A percentile compares a stretch with the other conserved stretches of the same genome.
Evolutionary conservation across 2,113 vertebrate species (phyloP).

Genomic region (Malurus elegans): DNA sequence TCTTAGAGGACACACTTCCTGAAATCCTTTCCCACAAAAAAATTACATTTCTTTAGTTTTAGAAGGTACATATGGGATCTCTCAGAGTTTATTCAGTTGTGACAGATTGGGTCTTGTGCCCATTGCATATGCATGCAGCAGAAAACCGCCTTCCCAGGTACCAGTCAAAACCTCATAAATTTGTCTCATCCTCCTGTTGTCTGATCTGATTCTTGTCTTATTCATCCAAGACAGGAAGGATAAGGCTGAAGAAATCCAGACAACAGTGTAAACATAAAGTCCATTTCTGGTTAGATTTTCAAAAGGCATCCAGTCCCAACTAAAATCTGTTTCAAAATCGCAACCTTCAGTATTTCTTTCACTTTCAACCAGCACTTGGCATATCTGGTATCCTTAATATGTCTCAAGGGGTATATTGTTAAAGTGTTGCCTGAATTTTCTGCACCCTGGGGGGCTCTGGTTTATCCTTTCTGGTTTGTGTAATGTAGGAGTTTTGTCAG

Average conservation of each 20-base stretch:
- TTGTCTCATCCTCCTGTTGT: not conserved
- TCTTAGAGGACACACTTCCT: not conserved
- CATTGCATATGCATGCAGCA: not conserved
- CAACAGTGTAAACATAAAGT: not conserved
- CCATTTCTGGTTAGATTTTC: not conserved
- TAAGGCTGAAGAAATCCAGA: not conserved
- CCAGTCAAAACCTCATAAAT: not conserved
- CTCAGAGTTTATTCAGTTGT: not conserved
- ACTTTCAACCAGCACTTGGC: not conserved
- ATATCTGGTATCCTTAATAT: not conserved
- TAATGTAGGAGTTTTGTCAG: not conserved
- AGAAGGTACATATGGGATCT: not conserved
- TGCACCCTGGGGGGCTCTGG: rapidly evolving
- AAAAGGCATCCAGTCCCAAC: not conserved
- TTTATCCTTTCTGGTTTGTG: not conserved
- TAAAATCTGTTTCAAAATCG: not conserved
- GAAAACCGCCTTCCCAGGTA: not conserved
- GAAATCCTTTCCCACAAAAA: not conserved
- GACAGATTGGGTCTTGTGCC: not conserved
- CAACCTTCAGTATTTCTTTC: not conserved
- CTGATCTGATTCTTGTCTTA: not conserved
- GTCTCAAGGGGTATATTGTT: not conserved
- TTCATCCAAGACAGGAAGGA: not conserved
- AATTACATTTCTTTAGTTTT: not conserved
- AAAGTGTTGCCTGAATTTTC: not conserved